Conservation (phyloP, 2,888 invertebrate species). For the Choristoneura rosaceana region DNA sequence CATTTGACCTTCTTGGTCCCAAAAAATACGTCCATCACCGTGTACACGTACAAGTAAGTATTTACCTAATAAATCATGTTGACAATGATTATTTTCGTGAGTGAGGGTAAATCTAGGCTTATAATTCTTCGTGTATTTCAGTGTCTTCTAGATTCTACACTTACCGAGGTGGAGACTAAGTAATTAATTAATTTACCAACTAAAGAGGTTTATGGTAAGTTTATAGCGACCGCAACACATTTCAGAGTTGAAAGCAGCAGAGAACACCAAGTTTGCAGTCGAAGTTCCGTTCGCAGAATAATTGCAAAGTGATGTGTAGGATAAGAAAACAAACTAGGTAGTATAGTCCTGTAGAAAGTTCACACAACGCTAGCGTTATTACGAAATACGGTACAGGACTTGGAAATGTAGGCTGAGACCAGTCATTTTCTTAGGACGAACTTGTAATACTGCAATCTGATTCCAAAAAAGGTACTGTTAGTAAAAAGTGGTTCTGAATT, state of each 20-base stretch:
- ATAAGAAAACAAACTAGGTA: constrained; percentile 13
- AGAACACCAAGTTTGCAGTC: constrained; percentile 57
- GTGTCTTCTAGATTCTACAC: background rate
- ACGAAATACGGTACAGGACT: constrained; percentile 9
- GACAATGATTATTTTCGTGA: background rate
- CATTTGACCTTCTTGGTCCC: constrained; percentile 1
- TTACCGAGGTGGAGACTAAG: constrained; percentile 1
- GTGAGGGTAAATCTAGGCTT: background rate
- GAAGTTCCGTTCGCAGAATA: constrained; percentile 64
- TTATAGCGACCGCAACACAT: constrained; percentile 52
- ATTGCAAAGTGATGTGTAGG: constrained; percentile 56
- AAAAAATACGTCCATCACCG: constrained; percentile 8
- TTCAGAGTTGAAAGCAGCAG: constrained; percentile 51
- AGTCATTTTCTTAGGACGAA: constrained; percentile 31
- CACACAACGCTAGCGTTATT: constrained; percentile 22
- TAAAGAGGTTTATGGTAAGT: constrained; percentile 42
- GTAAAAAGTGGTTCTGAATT: constrained; percentile 31
- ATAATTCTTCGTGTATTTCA: constrained; percentile 5
- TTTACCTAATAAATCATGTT: background rate
- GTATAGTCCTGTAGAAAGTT: constrained; percentile 27
- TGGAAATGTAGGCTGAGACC: constrained; percentile 27
- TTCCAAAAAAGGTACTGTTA: constrained; percentile 32
- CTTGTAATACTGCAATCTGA: constrained; percentile 24
- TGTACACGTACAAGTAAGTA: background rate
- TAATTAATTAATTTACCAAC: constrained; percentile 34